Percentiles rank a stretch among this genome's conserved stretches.
phyloP scores from a whole-genome alignment of 2,113 vertebrate genomes.

The Pterocles burchelli region DNA sequence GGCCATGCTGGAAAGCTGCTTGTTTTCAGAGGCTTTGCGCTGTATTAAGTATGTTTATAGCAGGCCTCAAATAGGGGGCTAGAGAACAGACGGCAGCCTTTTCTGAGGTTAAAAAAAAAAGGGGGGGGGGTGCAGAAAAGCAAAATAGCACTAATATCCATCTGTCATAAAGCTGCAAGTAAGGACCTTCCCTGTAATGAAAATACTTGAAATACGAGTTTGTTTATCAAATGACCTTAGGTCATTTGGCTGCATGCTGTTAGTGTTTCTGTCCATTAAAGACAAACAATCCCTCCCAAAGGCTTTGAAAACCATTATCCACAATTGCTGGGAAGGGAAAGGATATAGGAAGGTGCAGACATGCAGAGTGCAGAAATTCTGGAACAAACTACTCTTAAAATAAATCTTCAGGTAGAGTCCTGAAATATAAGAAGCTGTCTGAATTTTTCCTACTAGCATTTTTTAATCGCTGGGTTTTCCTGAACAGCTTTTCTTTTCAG shows the following conservation, averaged over 20 bases:
- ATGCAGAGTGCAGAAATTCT: neutral
- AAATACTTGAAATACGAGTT: neutral
- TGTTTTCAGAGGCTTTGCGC: neutral
- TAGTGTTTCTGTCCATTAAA: neutral
- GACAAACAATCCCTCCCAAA: neutral
- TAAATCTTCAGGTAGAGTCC: neutral
- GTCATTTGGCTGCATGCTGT: neutral
- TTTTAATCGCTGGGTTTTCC: slow-evolving; percentile 9
- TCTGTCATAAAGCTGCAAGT: neutral
- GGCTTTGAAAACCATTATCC: neutral
- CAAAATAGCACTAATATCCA: neutral
- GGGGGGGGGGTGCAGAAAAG: neutral
- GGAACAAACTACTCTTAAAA: neutral
- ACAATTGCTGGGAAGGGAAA: neutral
- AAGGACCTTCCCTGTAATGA: neutral
- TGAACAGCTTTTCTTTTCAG: slow-evolving; percentile 33
- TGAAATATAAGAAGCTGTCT: neutral
- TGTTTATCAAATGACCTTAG: neutral
- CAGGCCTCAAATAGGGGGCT: neutral
- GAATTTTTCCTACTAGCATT: neutral
- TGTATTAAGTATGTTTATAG: neutral
- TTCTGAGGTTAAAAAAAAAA: neutral
- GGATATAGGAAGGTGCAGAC: neutral
- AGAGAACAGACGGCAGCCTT: neutral
- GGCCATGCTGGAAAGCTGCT: neutral